phyloP scores from a whole-genome alignment of 2,797 vertebrate genomes.

The Tapera naevia region DNA sequence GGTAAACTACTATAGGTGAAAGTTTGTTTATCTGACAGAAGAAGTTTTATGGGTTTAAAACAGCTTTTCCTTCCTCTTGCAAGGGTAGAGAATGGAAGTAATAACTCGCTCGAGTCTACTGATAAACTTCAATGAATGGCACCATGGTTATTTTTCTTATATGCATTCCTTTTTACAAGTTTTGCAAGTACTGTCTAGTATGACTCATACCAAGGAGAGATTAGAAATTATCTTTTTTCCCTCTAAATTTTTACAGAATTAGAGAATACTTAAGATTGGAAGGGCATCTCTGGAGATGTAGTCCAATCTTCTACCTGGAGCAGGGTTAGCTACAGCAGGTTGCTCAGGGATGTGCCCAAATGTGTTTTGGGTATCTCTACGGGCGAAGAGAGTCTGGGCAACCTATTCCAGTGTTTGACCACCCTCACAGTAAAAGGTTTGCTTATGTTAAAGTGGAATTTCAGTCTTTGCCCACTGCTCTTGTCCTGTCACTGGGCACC shows the following conservation, averaged over 20 bases:
- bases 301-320: not conserved
- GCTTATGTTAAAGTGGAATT: not conserved
- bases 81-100: not conserved
- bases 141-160: not conserved
- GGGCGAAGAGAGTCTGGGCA: not conserved
- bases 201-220: not conserved
- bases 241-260: not conserved
- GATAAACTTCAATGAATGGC: not conserved
- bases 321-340: not conserved
- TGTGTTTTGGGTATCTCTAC: not conserved
- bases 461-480: not conserved
- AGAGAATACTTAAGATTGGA: not conserved
- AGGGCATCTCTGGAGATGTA: not conserved
- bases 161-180: not conserved
- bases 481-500: not conserved
- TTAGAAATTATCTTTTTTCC: not conserved
- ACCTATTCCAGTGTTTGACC: not conserved
- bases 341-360: not conserved
- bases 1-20: not conserved
- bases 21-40: slow-evolving; percentile 5
- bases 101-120: not conserved
- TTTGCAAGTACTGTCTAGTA: not conserved
- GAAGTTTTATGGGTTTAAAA: not conserved
- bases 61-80: not conserved
- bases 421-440: not conserved